A percentile compares a stretch with the other conserved stretches of the same genome.
Conservation (phyloP, 2,797 vertebrate species). For the Cynopterus sphinx region DNA sequence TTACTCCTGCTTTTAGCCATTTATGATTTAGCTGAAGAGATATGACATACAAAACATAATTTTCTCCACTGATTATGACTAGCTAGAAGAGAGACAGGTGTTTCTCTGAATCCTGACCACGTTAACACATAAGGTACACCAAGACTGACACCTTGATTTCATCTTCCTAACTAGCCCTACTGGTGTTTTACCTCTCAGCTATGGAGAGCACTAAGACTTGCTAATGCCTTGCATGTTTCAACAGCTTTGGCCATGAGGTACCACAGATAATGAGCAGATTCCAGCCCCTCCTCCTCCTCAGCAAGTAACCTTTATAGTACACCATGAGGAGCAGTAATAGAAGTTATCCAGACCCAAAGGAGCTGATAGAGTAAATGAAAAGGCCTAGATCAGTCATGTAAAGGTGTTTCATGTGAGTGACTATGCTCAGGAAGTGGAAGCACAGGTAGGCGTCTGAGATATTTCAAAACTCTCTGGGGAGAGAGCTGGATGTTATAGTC, state of each 20-base stretch:
- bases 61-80: background rate
- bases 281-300: constrained; percentile 15
- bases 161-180: background rate
- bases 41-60: background rate
- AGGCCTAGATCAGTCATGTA: constrained; percentile 7
- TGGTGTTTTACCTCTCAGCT: background rate
- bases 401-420: constrained; percentile 53
- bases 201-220: background rate
- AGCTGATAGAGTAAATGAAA: constrained; percentile 15
- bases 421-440: constrained; percentile 32
- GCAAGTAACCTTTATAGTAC: constrained; percentile 54
- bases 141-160: background rate
- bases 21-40: background rate
- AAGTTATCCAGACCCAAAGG: constrained; percentile 51
- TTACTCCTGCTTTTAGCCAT: background rate
- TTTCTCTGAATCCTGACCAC: background rate
- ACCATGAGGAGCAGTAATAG: constrained; percentile 3
- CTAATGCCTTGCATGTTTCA: constrained; percentile 15
- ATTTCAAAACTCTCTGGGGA: constrained; percentile 2
- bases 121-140: background rate
- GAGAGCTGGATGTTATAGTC: background rate
- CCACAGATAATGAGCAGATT: constrained; percentile 66
- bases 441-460: background rate
- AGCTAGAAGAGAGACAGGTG: background rate
- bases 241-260: constrained; percentile 21